A percentile compares a stretch with the other conserved stretches of the same genome.
Conservation (phyloP, 1,140 invertebrate species). For the Drosophila auraria region DNA sequence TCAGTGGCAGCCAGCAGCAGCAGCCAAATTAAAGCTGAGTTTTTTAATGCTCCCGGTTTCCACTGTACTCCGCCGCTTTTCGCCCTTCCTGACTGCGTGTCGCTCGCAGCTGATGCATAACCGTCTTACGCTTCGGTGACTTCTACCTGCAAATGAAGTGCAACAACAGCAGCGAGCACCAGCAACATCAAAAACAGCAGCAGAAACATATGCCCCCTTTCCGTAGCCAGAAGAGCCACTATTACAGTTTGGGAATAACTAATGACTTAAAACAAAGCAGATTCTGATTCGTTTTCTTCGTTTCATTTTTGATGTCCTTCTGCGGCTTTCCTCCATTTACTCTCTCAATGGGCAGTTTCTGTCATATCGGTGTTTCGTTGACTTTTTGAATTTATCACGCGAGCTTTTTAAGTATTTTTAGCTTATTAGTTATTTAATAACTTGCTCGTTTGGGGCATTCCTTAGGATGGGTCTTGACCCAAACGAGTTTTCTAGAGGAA, state of each 20-base stretch:
- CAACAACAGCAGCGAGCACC: constrained; percentile 52
- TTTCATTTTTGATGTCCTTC: constrained; percentile 16
- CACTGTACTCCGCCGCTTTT: background rate
- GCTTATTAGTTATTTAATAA: constrained; percentile 4
- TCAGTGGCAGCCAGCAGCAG: constrained; percentile 39
- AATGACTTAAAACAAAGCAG: too few relatives aligned
- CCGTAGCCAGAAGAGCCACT: background rate
- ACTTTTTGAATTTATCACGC: constrained; percentile 9
- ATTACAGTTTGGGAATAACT: constrained; percentile 47
- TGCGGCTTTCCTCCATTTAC: background rate
- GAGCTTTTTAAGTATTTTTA: constrained; percentile 4
- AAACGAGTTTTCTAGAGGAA: background rate
- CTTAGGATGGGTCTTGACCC: background rate
- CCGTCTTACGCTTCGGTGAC: constrained; percentile 70
- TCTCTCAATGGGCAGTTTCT: constrained; percentile 12
- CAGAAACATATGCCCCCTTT: constrained; percentile 10
- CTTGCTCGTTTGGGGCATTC: constrained; percentile 1
- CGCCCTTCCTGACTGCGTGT: constrained; percentile 28
- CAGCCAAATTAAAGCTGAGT: constrained; percentile 70
- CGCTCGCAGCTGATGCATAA: constrained; percentile 60
- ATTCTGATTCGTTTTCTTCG: background rate
- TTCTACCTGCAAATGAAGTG: constrained; percentile 70
- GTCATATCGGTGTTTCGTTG: constrained; percentile 1
- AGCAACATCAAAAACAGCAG: constrained; percentile 30
- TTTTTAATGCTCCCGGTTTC: background rate